Conservation (phyloP, 2,113 vertebrate species). For the Oenanthe oenanthe region DNA sequence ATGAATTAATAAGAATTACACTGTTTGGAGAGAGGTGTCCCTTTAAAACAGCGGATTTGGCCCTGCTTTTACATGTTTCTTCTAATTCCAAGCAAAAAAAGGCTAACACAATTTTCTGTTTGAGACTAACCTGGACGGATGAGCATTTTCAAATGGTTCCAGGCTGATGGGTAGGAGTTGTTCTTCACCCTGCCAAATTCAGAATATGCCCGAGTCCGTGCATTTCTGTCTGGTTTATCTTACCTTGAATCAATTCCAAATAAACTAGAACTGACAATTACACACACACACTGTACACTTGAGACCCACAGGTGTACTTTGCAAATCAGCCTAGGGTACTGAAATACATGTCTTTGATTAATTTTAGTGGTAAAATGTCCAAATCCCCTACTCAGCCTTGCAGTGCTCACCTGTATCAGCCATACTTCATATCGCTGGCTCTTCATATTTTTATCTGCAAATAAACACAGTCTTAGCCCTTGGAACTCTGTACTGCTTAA, state of each 20-base stretch:
- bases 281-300: not conserved
- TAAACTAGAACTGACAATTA: conserved; percentile 2
- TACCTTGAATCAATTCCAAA: not conserved
- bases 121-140: not conserved
- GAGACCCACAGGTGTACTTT: not conserved
- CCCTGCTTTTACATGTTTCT: not conserved
- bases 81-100: not conserved
- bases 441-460: not conserved
- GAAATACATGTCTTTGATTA: not conserved
- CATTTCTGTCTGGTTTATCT: not conserved
- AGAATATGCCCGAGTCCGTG: not conserved
- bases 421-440: not conserved
- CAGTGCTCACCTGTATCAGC: not conserved
- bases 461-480: not conserved
- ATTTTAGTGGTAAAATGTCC: not conserved
- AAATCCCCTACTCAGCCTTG: not conserved
- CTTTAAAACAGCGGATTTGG: not conserved
- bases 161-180: not conserved
- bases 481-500: not conserved
- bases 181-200: not conserved
- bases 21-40: not conserved
- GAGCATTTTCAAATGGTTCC: not conserved
- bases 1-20: not conserved
- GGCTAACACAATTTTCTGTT: not conserved
- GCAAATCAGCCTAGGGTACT: not conserved